phyloP scores from a whole-genome alignment of 2,113 vertebrate genomes.

The Elanoides forficatus region DNA sequence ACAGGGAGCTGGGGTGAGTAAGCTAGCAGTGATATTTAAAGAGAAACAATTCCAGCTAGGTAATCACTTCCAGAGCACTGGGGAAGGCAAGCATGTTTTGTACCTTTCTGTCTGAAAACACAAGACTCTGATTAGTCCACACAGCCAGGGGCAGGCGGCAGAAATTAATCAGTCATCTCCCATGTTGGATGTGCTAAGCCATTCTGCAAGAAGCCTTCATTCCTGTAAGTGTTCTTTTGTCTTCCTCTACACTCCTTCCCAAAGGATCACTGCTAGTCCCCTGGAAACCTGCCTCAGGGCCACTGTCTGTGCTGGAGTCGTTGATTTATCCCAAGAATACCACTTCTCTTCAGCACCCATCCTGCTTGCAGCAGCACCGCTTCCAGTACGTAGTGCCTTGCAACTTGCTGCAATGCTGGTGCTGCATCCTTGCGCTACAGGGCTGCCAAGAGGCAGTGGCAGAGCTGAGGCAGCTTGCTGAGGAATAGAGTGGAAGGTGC shows the following conservation, averaged over 20 bases:
- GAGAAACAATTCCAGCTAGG: neutral
- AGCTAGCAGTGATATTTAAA: neutral
- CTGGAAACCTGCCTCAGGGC: neutral
- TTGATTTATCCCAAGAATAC: too few species aligned
- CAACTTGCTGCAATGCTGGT: neutral
- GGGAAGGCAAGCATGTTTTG: neutral
- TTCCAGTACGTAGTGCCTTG: neutral
- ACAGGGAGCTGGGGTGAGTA: neutral
- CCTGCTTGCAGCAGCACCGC: neutral
- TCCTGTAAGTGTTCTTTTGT: neutral
- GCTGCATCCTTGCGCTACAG: neutral
- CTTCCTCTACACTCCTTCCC: neutral
- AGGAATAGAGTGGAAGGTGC: neutral
- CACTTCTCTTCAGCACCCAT: neutral
- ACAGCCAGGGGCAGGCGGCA: neutral
- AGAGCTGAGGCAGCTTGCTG: neutral
- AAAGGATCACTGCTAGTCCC: neutral
- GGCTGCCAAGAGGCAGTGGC: neutral
- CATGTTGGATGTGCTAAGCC: neutral
- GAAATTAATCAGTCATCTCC: neutral
- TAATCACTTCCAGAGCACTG: neutral
- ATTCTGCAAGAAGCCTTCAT: neutral
- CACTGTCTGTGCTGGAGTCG: neutral
- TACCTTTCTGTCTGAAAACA: neutral
- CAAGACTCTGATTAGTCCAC: neutral